These are phyloP conservation scores for Mythimna loreyi DNA, from an alignment of 2,888 invertebrate genomes.

Conservation along the genomic window DNA sequence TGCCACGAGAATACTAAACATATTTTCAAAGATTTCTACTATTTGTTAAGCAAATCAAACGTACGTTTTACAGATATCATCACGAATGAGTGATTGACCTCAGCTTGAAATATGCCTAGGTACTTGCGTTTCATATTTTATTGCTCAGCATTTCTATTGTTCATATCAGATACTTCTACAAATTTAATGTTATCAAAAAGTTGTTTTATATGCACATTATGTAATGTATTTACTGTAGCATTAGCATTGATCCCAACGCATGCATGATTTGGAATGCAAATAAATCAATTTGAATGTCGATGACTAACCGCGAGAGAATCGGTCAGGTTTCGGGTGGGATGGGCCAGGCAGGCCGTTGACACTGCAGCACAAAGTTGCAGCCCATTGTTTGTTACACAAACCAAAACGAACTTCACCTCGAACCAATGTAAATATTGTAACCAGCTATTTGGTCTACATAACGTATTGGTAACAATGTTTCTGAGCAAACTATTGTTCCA, in stretches of 20 bases:
- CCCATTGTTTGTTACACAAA: constrained; percentile 69
- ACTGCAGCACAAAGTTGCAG: constrained; percentile 60
- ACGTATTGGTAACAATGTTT: constrained; percentile 57
- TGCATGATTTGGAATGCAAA: constrained; percentile 61
- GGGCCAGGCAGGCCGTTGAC: constrained; percentile 80
- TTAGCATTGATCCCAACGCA: constrained; percentile 18
- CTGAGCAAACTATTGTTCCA: constrained; percentile 56
- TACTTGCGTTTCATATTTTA: constrained; percentile 34
- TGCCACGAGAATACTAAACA: constrained; percentile 66
- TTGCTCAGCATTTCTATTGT: constrained; percentile 33
- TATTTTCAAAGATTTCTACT: constrained; percentile 63
- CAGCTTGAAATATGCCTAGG: constrained; percentile 30
- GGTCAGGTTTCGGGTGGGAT: constrained; percentile 72
- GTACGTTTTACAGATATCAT: constrained; percentile 62
- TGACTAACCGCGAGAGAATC: constrained; percentile 74
- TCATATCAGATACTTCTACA: constrained; percentile 9
- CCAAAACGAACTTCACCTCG: constrained; percentile 45
- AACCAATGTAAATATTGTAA: constrained; percentile 54
- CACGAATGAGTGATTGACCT: constrained; percentile 63
- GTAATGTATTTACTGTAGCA: constrained; percentile 1
- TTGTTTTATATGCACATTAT: neutral
- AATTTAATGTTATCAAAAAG: constrained; percentile 1
- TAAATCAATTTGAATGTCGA: constrained; percentile 65
- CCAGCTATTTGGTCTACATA: constrained; percentile 57
- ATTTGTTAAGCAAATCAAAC: constrained; percentile 66